Percentiles rank a stretch among this genome's conserved stretches.
phyloP scores from a whole-genome alignment of 2,797 vertebrate species.

The Ptychadena robeensis region DNA sequence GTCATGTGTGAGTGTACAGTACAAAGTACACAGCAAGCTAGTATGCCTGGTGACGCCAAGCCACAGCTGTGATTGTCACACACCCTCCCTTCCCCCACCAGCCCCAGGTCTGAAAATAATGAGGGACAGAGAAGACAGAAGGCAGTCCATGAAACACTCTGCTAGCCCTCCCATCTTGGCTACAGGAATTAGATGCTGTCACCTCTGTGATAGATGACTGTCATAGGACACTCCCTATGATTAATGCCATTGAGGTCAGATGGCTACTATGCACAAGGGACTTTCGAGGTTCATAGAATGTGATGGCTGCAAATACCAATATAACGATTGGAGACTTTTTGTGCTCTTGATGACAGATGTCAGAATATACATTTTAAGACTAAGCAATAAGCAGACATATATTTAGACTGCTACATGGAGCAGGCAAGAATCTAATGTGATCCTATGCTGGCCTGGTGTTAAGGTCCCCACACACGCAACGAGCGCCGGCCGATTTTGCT shows the following conservation, averaged over 20 bases:
- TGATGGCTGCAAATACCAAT: conserved; percentile 41
- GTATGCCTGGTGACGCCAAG: conserved; percentile 31
- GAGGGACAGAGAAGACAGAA: conserved; percentile 64
- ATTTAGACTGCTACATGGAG: neutral
- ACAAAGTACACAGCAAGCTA: neutral
- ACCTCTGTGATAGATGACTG: conserved; percentile 87
- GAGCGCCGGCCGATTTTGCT: too few species aligned
- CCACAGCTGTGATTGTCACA: conserved; percentile 58
- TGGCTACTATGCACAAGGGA: conserved; percentile 88
- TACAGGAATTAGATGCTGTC: conserved; percentile 64
- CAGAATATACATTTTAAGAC: conserved; percentile 22
- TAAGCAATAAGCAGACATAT: neutral
- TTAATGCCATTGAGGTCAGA: conserved; percentile 93
- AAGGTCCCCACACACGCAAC: too few species aligned
- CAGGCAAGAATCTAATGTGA: neutral
- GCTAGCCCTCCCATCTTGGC: conserved; percentile 62
- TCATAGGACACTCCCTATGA: conserved; percentile 90
- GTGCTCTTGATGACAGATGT: conserved; percentile 46
- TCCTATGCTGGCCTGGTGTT: too few species aligned
- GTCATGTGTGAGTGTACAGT: neutral
- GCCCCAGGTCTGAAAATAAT: conserved; percentile 55
- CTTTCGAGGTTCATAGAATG: conserved; percentile 33
- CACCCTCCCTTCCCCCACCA: conserved; percentile 41
- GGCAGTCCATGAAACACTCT: conserved; percentile 75
- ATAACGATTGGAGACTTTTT: neutral